Evolutionary conservation across 2,113 vertebrate species (phyloP).

Genomic region (Macaca nemestrina): DNA sequence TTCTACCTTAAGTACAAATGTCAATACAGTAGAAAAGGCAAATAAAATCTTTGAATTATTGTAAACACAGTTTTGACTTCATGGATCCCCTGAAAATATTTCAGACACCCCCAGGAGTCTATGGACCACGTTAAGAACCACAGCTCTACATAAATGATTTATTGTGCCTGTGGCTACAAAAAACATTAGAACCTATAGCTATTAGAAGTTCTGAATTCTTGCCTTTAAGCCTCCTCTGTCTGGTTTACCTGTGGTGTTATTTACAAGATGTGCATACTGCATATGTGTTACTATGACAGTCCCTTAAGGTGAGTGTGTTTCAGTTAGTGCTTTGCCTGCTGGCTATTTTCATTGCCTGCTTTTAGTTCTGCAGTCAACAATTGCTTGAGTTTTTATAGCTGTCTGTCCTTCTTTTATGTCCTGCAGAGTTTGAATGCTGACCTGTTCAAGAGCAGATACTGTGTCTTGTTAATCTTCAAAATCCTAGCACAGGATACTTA

Average conservation of each 20-base stretch:
- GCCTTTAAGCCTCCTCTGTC: background rate
- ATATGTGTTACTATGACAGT: background rate
- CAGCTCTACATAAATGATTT: background rate
- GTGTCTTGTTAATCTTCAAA: background rate
- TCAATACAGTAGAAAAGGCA: background rate
- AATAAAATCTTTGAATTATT: background rate
- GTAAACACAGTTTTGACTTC: background rate
- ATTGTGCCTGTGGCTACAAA: background rate
- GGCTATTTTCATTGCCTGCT: background rate
- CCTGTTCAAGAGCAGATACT: background rate
- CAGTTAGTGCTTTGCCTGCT: background rate
- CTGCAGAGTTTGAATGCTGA: background rate
- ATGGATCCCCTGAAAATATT: background rate
- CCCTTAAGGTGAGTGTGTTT: background rate
- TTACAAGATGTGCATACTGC: background rate
- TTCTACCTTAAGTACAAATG: background rate
- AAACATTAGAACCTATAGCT: background rate
- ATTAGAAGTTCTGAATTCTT: background rate
- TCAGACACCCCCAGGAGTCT: background rate
- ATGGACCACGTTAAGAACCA: background rate
- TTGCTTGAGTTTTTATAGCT: background rate
- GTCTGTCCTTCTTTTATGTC: background rate
- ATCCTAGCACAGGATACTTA: background rate
- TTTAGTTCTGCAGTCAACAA: background rate
- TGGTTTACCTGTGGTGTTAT: background rate